Evolutionary conservation across 1,140 invertebrate genomes (phyloP).

Genomic region (Rhyacophila brunnea): DNA sequence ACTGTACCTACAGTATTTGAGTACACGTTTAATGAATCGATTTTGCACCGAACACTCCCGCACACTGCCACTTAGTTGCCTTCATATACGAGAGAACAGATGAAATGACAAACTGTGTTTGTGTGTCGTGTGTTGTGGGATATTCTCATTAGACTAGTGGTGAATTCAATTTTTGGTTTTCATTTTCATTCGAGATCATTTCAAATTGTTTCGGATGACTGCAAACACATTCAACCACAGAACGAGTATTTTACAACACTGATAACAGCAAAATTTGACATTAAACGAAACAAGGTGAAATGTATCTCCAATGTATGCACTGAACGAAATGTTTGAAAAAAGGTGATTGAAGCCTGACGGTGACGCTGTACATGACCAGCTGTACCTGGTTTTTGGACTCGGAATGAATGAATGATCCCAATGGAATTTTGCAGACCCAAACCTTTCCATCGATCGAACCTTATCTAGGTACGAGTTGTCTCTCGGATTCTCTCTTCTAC

Average conservation of each 20-base stretch:
- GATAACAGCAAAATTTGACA: background rate
- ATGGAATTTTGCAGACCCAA: background rate
- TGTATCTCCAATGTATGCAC: slow-evolving; percentile 17
- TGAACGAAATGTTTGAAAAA: slow-evolving; percentile 26
- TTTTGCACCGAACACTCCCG: slow-evolving; percentile 55
- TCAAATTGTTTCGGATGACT: slow-evolving; percentile 27
- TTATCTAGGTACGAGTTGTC: background rate
- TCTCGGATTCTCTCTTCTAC: background rate
- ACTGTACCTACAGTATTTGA: background rate
- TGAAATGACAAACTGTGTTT: slow-evolving; percentile 37
- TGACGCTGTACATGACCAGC: slow-evolving; percentile 31
- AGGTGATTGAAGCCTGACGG: slow-evolving; percentile 27
- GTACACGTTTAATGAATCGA: slow-evolving; percentile 41
- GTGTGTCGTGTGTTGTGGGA: slow-evolving; percentile 37
- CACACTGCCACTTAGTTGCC: slow-evolving; percentile 37
- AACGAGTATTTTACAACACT: background rate
- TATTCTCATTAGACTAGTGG: slow-evolving; percentile 29
- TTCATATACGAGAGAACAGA: slow-evolving; percentile 23
- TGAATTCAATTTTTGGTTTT: slow-evolving; percentile 28
- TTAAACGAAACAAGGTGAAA: slow-evolving; percentile 31
- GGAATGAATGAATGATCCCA: slow-evolving; percentile 30
- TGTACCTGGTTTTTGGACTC: slow-evolving; percentile 16
- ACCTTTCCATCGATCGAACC: background rate
- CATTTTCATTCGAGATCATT: slow-evolving; percentile 20
- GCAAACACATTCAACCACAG: background rate